Base-by-base conservation (phyloP, 2,888 invertebrate species). In the Eumacrocentrus americanus region DNA sequence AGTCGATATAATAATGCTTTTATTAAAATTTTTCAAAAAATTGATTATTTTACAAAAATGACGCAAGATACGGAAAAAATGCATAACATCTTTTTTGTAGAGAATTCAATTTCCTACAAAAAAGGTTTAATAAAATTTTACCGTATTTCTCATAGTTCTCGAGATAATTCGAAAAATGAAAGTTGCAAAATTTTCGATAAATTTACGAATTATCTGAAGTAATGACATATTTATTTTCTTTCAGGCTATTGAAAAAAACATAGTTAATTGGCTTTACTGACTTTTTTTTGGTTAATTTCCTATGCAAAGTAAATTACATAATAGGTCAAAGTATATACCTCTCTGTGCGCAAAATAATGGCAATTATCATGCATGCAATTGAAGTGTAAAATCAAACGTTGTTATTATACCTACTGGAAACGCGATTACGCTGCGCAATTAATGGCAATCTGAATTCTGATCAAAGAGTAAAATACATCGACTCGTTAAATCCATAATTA, bases 401-500 rank as follows among this genome's bases (percentile, higher is more conserved):
- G 29, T 29, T 29, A 29, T 29, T 29, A 29, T 29, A 29, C 29
- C 29, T 29, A 29, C 29, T 29, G 29, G 29, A 29, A 29, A 29
- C 9, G 29, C 29, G 9, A 29, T 29, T 12, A 25, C 29, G n/a
- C 14, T 35, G 14, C 29, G 16, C n/a, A 56, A 47, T 56, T 56
- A 48, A 25, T 38, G 40, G 40, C 18, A n/a, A 48, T 47, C 37
- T 50, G 25, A 57, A 48, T 47, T 48, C 38, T 18, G 34, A 48
- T 48, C 38, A 35, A 46, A 16, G 5, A 14, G 25, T 7, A 22
- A 25, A 38, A 56, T 37, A 16, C 47, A 57, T 57, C 6, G 37
- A 48, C 35, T 48, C 57, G 48, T 57, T 57, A 57, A 57, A 57
- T 48, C 48, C 20, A 29, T 57, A 57, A 57, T 57, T 48, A n/a